Conservation (phyloP, 1,140 invertebrate genomes). For the Geopemphigus sp. region DNA sequence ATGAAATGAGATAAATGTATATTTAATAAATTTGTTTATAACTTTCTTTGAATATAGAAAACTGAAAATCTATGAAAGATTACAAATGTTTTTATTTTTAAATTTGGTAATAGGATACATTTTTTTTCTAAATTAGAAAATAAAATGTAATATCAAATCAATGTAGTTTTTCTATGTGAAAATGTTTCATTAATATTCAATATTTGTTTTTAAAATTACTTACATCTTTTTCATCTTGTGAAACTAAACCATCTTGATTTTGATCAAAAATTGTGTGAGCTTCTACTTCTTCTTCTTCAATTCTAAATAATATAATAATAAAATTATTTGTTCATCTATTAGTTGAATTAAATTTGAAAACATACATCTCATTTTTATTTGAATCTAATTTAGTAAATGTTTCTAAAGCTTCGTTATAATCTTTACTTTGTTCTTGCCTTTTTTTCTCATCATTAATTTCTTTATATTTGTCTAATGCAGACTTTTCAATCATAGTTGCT, state of each 20-base stretch:
- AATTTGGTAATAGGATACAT: no score
- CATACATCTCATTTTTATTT: slow-evolving; percentile 66
- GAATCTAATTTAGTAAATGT: slow-evolving; percentile 74
- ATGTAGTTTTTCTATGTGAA: no score
- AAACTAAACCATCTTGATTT: slow-evolving; percentile 81
- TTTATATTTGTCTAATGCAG: slow-evolving; percentile 74
- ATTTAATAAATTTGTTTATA: no score
- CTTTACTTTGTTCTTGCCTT: slow-evolving; percentile 60
- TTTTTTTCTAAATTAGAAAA: no score
- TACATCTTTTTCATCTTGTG: slow-evolving; percentile 78
- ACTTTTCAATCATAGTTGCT: slow-evolving; percentile 71
- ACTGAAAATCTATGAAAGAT: no score
- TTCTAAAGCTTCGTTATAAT: slow-evolving; percentile 64
- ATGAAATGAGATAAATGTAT: no score
- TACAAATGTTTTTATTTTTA: no score
- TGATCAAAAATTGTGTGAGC: slow-evolving; percentile 77
- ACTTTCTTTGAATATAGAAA: no score
- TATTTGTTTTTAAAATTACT: slow-evolving; percentile 5
- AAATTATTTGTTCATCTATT: not conserved
- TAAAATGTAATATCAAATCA: no score
- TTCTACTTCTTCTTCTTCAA: slow-evolving; percentile 77
- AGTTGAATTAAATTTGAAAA: not conserved
- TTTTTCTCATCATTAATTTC: slow-evolving; percentile 57
- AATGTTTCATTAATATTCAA: no score
- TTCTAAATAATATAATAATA: slow-evolving; percentile 56